Base-by-base conservation (phyloP, 2,888 invertebrate species). In the Plebejus argus region DNA sequence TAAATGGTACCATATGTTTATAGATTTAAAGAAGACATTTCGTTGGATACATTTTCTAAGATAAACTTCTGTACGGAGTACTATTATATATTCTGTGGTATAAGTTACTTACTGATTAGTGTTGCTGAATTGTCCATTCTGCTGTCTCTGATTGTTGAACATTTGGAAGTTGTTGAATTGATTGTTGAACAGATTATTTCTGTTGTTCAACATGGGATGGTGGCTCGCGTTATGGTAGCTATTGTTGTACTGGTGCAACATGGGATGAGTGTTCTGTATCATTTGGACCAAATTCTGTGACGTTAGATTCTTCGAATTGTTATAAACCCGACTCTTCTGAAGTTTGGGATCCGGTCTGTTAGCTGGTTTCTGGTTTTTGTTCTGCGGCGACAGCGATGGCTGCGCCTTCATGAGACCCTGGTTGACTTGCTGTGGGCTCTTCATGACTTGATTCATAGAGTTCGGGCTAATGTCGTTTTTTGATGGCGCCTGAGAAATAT, bases 181-280 rank as follows among this genome's bases (percentile, higher is more conserved):
- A 5, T 85, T 86, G 76, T 87, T 89, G 45, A 86, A 89, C 3
- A 53, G 18, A 49, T 87, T 81, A 76, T 84, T 86, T 56, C 86
- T 80, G 18, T 85, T 87, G 76, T 89, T 90, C 82, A 94, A 80
- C 88, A 94, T 89, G 0, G 93, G 92, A 72, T 94, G 93, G 77
- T 94, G 93, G 8, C 85, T 91, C 0, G 91, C 92, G n/a, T 94
- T 94, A 23, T 93, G 91, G 70, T 85, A 91, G 77, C 91, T 90
- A 78, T 88, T 91, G 39, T 89, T 89, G 15, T 86, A 87, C 39
- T 92, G 72, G 45, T 72, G 90, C 76, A 94, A 72, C 90, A 94
- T 93, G 0, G 94, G 94, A 81, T 94, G 94, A 0, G 94, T 93
- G 72, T 90, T 92, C 82, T 94, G 94, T 61, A 94, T 94, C 28